A percentile compares a stretch with the other conserved stretches of the same genome.
Evolutionary conservation across 2,888 invertebrate genomes (phyloP).

Genomic region (Hipparchia semele): DNA sequence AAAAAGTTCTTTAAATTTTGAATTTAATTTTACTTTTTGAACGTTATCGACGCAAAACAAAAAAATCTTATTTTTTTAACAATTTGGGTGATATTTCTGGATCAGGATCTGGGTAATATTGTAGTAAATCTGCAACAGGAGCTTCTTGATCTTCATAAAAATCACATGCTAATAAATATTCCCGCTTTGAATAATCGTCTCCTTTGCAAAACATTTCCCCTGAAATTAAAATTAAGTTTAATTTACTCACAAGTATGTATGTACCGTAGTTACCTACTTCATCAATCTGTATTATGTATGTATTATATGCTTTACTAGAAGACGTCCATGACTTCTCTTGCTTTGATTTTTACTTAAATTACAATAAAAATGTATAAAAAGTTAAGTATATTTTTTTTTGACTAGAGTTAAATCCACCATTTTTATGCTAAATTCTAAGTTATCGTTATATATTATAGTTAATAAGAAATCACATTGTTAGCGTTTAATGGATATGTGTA

Average conservation of each 20-base stretch:
- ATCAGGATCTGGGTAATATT: constrained; percentile 76
- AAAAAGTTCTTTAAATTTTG: too few relatives aligned
- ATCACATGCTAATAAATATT: constrained; percentile 74
- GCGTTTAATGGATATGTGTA: too few relatives aligned
- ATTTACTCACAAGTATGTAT: too few relatives aligned
- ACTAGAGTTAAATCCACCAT: too few relatives aligned
- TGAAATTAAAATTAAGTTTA: constrained; percentile 43
- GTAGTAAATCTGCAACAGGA: constrained; percentile 73
- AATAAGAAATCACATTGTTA: too few relatives aligned
- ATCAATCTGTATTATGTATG: background rate
- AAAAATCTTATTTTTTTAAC: constrained; percentile 45
- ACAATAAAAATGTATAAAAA: too few relatives aligned
- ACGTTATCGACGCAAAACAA: background rate
- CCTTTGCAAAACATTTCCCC: constrained; percentile 79
- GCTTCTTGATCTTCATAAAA: constrained; percentile 79
- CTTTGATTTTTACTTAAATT: too few relatives aligned
- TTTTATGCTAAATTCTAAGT: too few relatives aligned
- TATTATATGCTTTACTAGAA: background rate
- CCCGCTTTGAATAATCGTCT: constrained; percentile 76
- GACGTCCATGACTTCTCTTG: too few relatives aligned
- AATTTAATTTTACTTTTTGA: too few relatives aligned
- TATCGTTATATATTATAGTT: too few relatives aligned
- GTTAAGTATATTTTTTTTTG: too few relatives aligned
- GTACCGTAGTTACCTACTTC: background rate
- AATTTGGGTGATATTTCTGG: constrained; percentile 70